A percentile compares a stretch with the other conserved stretches of the same genome.
Conservation (phyloP, 2,113 vertebrate genomes). For the Apodemus sylvaticus region DNA sequence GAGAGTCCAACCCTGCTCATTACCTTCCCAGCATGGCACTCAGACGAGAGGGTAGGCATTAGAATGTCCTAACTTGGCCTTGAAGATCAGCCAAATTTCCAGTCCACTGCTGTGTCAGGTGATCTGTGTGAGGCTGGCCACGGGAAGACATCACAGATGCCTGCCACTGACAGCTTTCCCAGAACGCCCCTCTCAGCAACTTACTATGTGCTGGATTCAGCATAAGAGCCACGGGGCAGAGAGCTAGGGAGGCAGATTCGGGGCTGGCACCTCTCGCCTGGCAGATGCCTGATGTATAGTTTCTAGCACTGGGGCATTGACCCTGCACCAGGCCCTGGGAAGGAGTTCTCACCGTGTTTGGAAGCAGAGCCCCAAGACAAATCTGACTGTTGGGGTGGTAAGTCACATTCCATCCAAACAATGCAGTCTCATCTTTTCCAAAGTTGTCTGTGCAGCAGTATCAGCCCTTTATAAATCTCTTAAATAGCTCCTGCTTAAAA, state of each 20-base stretch:
- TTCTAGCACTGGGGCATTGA: not conserved
- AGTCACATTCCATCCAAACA: conserved; percentile 37
- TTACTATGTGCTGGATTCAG: conserved; percentile 18
- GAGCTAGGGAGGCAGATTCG: conserved; percentile 35
- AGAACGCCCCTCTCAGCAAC: conserved; percentile 57
- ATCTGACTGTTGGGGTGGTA: not conserved
- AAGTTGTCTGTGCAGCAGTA: conserved; percentile 64
- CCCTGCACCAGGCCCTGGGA: not conserved
- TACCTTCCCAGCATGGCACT: not conserved
- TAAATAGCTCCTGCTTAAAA: conserved; percentile 68
- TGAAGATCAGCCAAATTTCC: not conserved
- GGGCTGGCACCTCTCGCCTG: conserved; percentile 20
- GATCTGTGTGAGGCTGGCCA: not conserved
- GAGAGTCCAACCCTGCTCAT: not conserved
- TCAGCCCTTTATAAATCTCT: conserved; percentile 47
- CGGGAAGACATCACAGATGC: not conserved
- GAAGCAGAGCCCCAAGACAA: not conserved
- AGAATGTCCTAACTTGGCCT: not conserved
- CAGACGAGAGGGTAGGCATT: not conserved
- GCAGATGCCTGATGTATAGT: conserved; percentile 42
- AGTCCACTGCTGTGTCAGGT: not conserved
- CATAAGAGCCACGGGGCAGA: not conserved
- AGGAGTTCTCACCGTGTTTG: not conserved
- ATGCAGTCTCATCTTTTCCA: conserved; percentile 42
- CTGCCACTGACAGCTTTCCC: not conserved